Percentiles rank a stretch among this genome's conserved stretches.
phyloP scores from a whole-genome alignment of 2,888 invertebrate genomes.

The Diaperis boleti region DNA sequence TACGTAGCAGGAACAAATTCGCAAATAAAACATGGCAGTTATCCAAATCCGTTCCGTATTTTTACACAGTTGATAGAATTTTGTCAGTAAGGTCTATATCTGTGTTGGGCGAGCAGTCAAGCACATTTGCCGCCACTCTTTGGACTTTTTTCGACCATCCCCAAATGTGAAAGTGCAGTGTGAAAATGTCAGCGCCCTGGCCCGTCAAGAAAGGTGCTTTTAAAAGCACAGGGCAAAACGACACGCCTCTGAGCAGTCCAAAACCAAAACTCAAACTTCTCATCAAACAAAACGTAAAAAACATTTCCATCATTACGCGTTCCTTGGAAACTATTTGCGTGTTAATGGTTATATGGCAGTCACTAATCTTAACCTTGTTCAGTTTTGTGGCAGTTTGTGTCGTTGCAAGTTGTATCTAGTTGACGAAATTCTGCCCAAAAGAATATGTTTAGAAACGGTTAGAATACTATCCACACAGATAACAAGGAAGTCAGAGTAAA shows the following conservation, averaged over 20 bases:
- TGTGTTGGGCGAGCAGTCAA: constrained; percentile 28
- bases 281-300: constrained; percentile 43
- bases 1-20: constrained; percentile 14
- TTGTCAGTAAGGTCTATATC: constrained; percentile 30
- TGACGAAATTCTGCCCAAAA: not conserved
- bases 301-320: constrained; percentile 24
- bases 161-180: constrained; percentile 20
- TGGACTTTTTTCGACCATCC: constrained; percentile 13
- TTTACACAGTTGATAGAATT: constrained; percentile 37
- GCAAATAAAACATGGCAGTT: constrained; percentile 40
- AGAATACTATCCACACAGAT: too few species aligned
- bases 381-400: constrained; percentile 12
- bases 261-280: constrained; percentile 48
- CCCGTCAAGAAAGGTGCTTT: constrained; percentile 75
- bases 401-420: constrained; percentile 5
- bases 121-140: not conserved
- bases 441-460: too few species aligned
- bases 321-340: constrained; percentile 28
- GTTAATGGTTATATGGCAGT: constrained; percentile 23
- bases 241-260: constrained; percentile 46
- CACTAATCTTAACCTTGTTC: constrained; percentile 24
- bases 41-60: constrained; percentile 39
- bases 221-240: constrained; percentile 66
- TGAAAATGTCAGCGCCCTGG: constrained; percentile 77
- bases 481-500: too few species aligned